These are phyloP conservation scores for Dicyrtomina minuta DNA, from an alignment of 2,888 invertebrate species.

Conservation along the genomic window DNA sequence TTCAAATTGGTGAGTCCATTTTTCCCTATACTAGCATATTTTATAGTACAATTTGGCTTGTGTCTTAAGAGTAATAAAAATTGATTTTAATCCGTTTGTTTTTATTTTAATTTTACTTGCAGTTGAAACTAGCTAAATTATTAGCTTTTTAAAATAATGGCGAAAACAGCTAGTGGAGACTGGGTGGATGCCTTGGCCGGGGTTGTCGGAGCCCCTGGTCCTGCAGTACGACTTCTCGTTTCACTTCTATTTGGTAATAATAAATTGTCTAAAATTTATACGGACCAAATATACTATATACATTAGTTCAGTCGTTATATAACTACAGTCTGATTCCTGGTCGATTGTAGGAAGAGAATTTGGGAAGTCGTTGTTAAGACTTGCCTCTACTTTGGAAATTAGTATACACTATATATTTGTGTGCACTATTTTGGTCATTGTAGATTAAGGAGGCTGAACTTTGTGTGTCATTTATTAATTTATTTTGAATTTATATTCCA, in stretches of 20 bases:
- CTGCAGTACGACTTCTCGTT: conserved; percentile 66
- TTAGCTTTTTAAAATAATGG: background rate
- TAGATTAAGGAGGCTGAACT: too few relatives aligned
- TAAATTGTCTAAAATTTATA: conserved; percentile 54
- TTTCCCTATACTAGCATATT: too few relatives aligned
- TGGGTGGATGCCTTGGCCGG: conserved; percentile 57
- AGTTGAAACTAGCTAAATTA: background rate
- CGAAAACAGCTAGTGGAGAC: conserved; percentile 30
- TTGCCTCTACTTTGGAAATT: too few relatives aligned
- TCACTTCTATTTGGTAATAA: conserved; percentile 64
- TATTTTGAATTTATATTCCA: too few relatives aligned
- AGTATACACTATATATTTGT: too few relatives aligned
- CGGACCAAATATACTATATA: background rate
- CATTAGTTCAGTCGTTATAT: background rate
- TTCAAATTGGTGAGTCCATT: too few relatives aligned
- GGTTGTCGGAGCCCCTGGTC: conserved; percentile 64
- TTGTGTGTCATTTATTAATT: background rate
- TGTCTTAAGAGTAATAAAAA: background rate
- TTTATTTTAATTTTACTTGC: too few relatives aligned
- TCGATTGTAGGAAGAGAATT: too few relatives aligned
- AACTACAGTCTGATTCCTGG: too few relatives aligned
- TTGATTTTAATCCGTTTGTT: background rate
- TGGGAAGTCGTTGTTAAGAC: too few relatives aligned
- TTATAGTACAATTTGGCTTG: background rate
- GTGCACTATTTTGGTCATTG: too few relatives aligned